phyloP scores from a whole-genome alignment of 2,888 invertebrate species.

The Galerucella pusilla region DNA sequence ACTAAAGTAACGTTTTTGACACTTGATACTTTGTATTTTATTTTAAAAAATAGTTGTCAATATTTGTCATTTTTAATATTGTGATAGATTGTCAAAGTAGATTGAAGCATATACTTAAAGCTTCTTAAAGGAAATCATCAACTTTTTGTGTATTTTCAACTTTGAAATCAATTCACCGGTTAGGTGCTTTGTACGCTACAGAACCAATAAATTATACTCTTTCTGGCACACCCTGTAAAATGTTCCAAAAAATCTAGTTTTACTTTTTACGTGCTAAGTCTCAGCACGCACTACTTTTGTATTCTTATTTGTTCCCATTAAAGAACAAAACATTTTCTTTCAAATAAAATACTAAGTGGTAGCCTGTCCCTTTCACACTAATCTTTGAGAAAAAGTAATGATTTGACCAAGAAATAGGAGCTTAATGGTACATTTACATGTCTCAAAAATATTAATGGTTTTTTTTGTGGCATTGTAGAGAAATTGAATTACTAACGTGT shows the following conservation, averaged over 20 bases:
- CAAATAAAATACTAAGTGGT: conserved; percentile 15
- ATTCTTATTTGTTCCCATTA: conserved; percentile 3
- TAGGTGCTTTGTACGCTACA: no score
- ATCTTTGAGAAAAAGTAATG: conserved; percentile 2
- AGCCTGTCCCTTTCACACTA: conserved; percentile 2
- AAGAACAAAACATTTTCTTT: background rate
- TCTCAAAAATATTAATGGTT: background rate
- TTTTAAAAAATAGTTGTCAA: no score
- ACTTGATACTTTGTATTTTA: no score
- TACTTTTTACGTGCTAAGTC: background rate
- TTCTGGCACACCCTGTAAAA: background rate
- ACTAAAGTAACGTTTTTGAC: no score
- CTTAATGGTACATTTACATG: conserved; percentile 16
- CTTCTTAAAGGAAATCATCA: no score
- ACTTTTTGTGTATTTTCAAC: no score
- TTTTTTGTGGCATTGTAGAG: background rate
- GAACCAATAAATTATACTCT: background rate
- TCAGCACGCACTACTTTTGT: conserved; percentile 4
- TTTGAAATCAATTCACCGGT: no score
- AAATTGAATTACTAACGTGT: conserved; percentile 12
- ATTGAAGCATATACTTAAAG: no score
- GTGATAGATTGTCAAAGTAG: no score
- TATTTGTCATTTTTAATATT: no score
- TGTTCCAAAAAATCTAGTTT: background rate
- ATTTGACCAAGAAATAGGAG: background rate